phyloP scores from a whole-genome alignment of 2,888 invertebrate species.

The Brachycybe producta region DNA sequence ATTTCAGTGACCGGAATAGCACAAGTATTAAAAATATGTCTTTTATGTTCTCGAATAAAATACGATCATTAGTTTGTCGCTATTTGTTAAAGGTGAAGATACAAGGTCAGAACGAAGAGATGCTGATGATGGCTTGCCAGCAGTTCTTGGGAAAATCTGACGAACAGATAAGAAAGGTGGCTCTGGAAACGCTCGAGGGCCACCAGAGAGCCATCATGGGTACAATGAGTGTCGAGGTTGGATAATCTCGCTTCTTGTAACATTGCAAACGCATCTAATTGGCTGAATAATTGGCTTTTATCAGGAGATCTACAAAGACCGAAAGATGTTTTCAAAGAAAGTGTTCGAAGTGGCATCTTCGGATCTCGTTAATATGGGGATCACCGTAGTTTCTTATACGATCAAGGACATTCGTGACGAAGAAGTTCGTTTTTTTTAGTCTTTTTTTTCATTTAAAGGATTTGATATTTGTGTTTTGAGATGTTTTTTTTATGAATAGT shows the following conservation, averaged over 20 bases:
- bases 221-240: conserved; percentile 80
- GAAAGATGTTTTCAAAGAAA: conserved; percentile 82
- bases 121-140: conserved; percentile 81
- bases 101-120: conserved; percentile 77
- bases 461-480: conserved; percentile 14
- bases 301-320: conserved; percentile 82
- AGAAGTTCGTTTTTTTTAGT: conserved; percentile 50
- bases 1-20: conserved; percentile 96
- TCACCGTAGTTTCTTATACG: conserved; percentile 88
- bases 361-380: conserved; percentile 91
- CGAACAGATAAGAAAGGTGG: conserved; percentile 77
- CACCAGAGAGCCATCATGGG: conserved; percentile 94
- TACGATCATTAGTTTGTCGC: not conserved
- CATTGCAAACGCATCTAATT: conserved; percentile 11
- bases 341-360: conserved; percentile 92
- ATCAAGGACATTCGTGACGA: conserved; percentile 88
- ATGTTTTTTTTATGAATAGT: conserved; percentile 9
- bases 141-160: conserved; percentile 84
- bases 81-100: conserved; percentile 55
- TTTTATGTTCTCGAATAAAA: not conserved
- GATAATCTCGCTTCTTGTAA: not conserved
- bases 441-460: conserved; percentile 20
- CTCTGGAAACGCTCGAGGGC: conserved; percentile 79
- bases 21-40: conserved; percentile 49
- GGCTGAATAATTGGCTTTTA: conserved; percentile 1